A percentile compares a stretch with the other conserved stretches of the same genome.
These are phyloP conservation scores for Elaphurus davidianus DNA, from an alignment of 2,113 vertebrate species.

Conservation along the genomic window DNA sequence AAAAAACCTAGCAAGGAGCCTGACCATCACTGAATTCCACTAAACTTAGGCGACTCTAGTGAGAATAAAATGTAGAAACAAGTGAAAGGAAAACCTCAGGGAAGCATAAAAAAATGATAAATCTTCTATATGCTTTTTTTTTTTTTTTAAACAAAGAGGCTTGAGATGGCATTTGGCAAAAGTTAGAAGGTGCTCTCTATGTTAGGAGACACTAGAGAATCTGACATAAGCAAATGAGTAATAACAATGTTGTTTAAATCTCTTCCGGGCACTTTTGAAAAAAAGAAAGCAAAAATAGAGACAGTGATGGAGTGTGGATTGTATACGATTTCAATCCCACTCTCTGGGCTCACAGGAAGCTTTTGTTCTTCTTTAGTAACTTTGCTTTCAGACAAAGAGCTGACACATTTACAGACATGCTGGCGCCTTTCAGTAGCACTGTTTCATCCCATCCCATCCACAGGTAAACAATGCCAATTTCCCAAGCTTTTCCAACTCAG, in stretches of 20 bases:
- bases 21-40: background rate
- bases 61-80: background rate
- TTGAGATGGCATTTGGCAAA: background rate
- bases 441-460: background rate
- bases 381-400: background rate
- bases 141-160: background rate
- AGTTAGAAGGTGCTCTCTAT: background rate
- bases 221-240: background rate
- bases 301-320: background rate
- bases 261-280: background rate
- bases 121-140: background rate
- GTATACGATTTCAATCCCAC: accelerated
- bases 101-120: background rate
- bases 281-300: background rate
- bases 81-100: background rate
- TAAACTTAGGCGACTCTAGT: background rate
- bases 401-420: background rate
- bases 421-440: background rate
- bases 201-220: background rate
- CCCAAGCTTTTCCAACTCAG: background rate
- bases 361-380: background rate
- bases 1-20: background rate
- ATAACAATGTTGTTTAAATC: background rate
- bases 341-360: background rate
- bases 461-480: background rate